Evolutionary conservation across 30 jellyfish, hydroid and myxozoan genomes (phyloP).

Genomic region (Nemopilema nomurai): DNA sequence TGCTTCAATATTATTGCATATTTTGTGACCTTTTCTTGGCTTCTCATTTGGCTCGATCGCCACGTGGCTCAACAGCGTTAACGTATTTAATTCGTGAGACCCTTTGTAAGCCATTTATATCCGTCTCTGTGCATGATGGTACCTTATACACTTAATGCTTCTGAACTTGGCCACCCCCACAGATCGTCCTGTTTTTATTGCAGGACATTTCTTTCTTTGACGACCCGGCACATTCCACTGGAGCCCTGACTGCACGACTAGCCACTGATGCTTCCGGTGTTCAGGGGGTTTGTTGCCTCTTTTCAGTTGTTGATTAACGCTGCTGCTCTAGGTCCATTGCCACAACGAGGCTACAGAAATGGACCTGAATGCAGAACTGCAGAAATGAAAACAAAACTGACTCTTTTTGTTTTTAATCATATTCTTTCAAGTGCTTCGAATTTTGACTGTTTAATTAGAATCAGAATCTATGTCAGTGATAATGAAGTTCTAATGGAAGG

Average conservation of each 20-base stretch:
- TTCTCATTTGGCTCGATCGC: no score
- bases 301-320: not conserved
- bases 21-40: no score
- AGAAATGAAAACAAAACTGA: not conserved
- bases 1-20: no score
- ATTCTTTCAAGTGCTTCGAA: no score
- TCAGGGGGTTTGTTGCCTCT: constrained; percentile 70
- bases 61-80: no score
- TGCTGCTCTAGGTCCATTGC: not conserved
- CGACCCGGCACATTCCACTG: constrained; percentile 76
- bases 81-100: no score
- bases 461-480: no score
- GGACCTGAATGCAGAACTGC: not conserved
- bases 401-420: no score
- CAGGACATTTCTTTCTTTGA: constrained; percentile 87
- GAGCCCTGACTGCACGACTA: constrained; percentile 83
- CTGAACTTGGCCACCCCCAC: no score
- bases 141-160: not conserved
- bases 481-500: no score
- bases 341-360: not conserved
- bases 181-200: not conserved
- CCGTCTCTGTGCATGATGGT: not conserved
- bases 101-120: not conserved
- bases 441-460: no score
- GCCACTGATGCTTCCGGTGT: constrained; percentile 91